These are phyloP conservation scores for Papilio polyxenes DNA, from an alignment of 1,140 invertebrate genomes.

Conservation along the genomic window DNA sequence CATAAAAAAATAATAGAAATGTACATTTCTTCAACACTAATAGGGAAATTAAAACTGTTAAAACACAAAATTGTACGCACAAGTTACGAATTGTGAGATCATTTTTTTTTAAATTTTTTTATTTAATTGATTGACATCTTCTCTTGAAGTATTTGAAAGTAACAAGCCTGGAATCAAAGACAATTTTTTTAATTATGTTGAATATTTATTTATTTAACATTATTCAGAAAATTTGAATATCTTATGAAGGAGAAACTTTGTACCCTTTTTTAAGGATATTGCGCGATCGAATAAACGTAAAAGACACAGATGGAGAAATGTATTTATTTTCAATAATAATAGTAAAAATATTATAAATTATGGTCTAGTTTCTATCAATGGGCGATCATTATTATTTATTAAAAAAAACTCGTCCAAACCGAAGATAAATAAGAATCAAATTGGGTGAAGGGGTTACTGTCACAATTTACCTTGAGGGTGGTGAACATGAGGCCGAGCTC, in stretches of 20 bases:
- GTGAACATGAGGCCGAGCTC: constrained; percentile 93
- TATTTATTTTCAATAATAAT: too few species aligned
- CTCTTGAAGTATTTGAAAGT: constrained; percentile 87
- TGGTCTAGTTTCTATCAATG: too few species aligned
- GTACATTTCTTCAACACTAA: background rate
- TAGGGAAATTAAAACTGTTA: background rate
- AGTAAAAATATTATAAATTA: too few species aligned
- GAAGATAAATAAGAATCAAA: background rate
- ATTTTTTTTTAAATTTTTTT: constrained; percentile 33
- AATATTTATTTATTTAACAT: too few species aligned
- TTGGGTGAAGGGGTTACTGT: too few species aligned
- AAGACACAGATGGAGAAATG: too few species aligned
- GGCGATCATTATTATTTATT: too few species aligned
- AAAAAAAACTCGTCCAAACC: background rate
- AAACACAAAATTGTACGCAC: constrained; percentile 18
- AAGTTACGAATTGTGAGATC: constrained; percentile 48
- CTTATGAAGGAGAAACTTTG: too few species aligned
- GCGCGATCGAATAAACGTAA: too few species aligned
- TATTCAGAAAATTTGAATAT: too few species aligned
- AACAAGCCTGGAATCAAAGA: constrained; percentile 83
- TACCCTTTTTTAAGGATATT: too few species aligned
- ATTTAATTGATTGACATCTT: constrained; percentile 82
- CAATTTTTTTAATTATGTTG: constrained; percentile 36
- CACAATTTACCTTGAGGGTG: constrained; percentile 81
- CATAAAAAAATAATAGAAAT: constrained; percentile 5